Conservation (phyloP, 2,113 vertebrate genomes). For the Seriola aureovittata region DNA sequence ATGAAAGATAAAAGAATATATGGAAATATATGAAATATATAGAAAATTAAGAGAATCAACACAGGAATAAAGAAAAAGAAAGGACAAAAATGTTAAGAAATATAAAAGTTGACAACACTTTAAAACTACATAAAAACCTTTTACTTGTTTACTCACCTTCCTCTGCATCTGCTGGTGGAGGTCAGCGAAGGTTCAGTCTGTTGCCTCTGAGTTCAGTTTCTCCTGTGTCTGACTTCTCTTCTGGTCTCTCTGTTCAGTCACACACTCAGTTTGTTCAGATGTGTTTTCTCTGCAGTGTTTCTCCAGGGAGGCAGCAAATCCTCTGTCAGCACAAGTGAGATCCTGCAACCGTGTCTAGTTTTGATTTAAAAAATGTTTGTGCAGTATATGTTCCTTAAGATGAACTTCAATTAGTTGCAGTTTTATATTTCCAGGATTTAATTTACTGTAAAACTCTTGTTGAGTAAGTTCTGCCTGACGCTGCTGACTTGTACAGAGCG, state of each 20-base stretch:
- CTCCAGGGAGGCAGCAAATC: neutral
- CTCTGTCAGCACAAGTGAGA: no score
- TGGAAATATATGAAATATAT: neutral
- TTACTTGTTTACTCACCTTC: conserved; percentile 23
- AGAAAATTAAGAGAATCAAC: no score
- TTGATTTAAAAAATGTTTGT: neutral
- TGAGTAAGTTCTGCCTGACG: conserved; percentile 11
- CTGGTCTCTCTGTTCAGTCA: neutral
- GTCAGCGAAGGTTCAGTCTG: neutral
- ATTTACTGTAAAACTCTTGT: neutral
- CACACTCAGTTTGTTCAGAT: neutral
- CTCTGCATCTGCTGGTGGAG: conserved; percentile 16
- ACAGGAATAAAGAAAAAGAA: neutral
- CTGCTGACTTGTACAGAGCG: conserved; percentile 1
- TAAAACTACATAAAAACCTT: neutral
- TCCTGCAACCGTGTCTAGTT: neutral
- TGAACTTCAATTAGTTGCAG: neutral
- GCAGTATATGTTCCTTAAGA: neutral
- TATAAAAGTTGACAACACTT: no score
- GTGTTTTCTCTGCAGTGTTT: neutral
- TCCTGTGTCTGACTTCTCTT: neutral
- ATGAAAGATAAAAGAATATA: neutral
- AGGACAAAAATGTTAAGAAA: neutral
- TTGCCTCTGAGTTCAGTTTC: neutral
- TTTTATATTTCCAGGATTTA: neutral